These are phyloP conservation scores for Eupithecia abbreviata DNA, from an alignment of 2,888 invertebrate species.

Conservation along the genomic window DNA sequence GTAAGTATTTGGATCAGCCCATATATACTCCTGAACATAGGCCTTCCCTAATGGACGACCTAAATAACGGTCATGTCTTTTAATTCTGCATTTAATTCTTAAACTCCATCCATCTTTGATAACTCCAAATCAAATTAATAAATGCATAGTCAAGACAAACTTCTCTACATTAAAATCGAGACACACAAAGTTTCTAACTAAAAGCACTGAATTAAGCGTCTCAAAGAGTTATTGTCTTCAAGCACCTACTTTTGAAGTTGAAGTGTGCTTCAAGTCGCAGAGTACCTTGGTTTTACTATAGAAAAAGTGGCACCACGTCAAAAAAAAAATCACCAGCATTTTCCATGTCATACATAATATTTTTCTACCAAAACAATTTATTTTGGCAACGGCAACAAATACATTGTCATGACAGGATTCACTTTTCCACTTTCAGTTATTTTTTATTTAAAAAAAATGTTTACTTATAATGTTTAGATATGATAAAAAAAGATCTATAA, in stretches of 20 bases:
- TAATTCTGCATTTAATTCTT: not conserved
- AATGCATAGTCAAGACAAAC: not conserved
- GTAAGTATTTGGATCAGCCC: too few species aligned
- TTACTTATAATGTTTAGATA: too few species aligned
- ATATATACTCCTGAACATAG: not conserved
- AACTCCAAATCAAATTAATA: not conserved
- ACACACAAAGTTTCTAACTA: slow-evolving; percentile 13
- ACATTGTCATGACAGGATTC: not conserved
- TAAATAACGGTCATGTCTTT: not conserved
- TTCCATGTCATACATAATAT: not conserved
- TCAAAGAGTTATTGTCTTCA: slow-evolving; percentile 40
- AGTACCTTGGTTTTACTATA: slow-evolving; percentile 6
- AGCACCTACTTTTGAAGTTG: slow-evolving; percentile 35
- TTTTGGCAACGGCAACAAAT: not conserved
- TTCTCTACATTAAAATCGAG: slow-evolving; percentile 14
- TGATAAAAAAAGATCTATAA: too few species aligned
- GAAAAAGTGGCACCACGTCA: slow-evolving; percentile 7
- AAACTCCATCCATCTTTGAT: not conserved
- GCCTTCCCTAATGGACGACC: not conserved
- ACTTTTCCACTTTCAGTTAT: not conserved
- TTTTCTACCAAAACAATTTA: not conserved
- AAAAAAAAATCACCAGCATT: not conserved
- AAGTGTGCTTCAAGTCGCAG: slow-evolving; percentile 36
- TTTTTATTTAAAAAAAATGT: too few species aligned
- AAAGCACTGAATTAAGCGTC: slow-evolving; percentile 34